Conservation (phyloP, 2,797 vertebrate species). For the Hybognathus amarus region DNA sequence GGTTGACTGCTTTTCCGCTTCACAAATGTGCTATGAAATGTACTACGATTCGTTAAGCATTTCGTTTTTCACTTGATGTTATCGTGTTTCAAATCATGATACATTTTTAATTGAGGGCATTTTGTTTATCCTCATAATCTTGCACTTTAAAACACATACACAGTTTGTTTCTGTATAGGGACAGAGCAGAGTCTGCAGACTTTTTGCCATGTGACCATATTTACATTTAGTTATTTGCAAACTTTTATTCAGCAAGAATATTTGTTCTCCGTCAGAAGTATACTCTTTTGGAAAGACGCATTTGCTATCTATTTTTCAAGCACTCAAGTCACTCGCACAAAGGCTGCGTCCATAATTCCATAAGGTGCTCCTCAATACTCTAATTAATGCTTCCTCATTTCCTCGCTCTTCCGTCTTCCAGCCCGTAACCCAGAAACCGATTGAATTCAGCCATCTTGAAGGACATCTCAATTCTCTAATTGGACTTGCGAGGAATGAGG, state of each 20-base stretch:
- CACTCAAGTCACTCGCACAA: no score
- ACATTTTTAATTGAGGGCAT: not conserved
- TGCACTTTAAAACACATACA: not conserved
- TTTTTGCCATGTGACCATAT: not conserved
- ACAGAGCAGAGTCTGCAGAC: not conserved
- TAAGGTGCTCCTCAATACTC: no score
- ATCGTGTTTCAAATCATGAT: not conserved
- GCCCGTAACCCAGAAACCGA: no score
- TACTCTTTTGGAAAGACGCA: no score
- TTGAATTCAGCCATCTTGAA: no score
- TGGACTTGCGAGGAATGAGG: no score
- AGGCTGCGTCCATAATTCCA: no score
- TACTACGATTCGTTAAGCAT: not conserved
- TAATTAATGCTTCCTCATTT: no score
- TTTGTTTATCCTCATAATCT: not conserved
- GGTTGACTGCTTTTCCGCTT: slow-evolving; percentile 29
- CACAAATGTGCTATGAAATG: not conserved
- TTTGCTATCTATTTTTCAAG: no score
- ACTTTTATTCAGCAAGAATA: not conserved
- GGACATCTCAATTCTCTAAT: no score
- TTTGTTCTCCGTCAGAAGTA: no score
- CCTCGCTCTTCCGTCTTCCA: no score
- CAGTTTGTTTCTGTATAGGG: not conserved
- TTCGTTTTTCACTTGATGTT: not conserved
- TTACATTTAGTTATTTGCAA: not conserved